Conservation (phyloP, 2,797 vertebrate genomes). For the Thripadectes ignobilis region DNA sequence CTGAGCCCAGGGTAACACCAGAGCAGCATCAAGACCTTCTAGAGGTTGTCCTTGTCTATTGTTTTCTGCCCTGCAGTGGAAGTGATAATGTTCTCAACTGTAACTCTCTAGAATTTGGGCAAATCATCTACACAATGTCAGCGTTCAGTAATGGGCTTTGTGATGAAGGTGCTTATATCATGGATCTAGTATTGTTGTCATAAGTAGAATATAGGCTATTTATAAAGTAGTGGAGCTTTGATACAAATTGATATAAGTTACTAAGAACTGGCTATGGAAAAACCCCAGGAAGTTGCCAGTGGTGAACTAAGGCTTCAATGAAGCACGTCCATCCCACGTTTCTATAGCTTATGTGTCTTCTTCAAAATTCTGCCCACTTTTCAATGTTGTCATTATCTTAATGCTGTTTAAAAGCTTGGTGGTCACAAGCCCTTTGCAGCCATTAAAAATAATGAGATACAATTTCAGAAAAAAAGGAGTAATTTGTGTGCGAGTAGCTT, state of each 20-base stretch:
- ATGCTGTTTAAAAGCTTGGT: neutral
- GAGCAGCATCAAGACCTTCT: no score
- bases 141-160: neutral
- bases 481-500: neutral
- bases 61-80: neutral
- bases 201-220: neutral
- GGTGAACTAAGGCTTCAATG: neutral
- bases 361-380: neutral
- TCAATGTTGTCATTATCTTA: neutral
- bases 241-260: neutral
- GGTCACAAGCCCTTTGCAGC: neutral
- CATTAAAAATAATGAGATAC: neutral
- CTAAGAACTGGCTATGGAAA: neutral
- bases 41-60: accelerated
- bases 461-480: neutral
- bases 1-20: no score
- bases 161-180: neutral
- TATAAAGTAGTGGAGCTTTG: neutral
- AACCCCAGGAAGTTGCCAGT: neutral
- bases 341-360: neutral
- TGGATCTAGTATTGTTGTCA: neutral
- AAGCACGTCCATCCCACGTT: neutral
- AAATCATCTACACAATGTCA: accelerated
- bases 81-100: neutral
- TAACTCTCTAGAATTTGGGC: neutral